Conservation (phyloP, 2,888 invertebrate species). For the Tipula confusa region DNA sequence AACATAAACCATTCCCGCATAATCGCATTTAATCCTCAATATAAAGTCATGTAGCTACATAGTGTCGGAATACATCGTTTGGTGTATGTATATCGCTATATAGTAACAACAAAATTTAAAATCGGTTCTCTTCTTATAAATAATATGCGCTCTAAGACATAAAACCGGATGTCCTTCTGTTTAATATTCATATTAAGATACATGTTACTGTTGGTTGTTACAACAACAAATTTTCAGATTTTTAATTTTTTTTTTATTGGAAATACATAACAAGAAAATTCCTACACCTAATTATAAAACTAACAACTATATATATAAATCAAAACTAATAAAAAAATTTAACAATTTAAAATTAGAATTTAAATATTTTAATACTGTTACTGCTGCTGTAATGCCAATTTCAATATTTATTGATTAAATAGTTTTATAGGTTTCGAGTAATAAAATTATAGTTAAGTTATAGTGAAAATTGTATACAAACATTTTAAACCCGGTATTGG, state of each 20-base stretch:
- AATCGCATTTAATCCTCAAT: background rate
- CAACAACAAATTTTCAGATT: background rate
- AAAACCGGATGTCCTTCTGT: conserved; percentile 27
- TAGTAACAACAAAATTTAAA: background rate
- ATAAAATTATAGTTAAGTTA: too few relatives aligned
- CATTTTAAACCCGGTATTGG: too few relatives aligned
- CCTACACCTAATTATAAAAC: conserved; percentile 20
- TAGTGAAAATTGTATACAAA: too few relatives aligned
- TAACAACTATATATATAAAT: background rate
- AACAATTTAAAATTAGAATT: too few relatives aligned
- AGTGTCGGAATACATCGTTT: background rate
- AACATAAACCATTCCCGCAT: background rate
- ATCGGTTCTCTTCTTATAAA: background rate
- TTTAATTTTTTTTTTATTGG: background rate
- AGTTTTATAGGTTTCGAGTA: too few relatives aligned
- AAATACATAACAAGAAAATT: background rate
- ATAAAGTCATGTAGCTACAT: too few relatives aligned
- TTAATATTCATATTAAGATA: conserved; percentile 26
- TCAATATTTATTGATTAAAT: too few relatives aligned
- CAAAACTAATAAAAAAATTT: too few relatives aligned
- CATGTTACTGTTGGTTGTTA: background rate
- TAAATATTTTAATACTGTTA: too few relatives aligned
- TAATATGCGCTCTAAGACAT: background rate
- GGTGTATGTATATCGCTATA: background rate
- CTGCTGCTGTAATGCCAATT: too few relatives aligned